These are phyloP conservation scores for Gyps fulvus DNA, from an alignment of 2,113 vertebrate species.

Conservation along the genomic window DNA sequence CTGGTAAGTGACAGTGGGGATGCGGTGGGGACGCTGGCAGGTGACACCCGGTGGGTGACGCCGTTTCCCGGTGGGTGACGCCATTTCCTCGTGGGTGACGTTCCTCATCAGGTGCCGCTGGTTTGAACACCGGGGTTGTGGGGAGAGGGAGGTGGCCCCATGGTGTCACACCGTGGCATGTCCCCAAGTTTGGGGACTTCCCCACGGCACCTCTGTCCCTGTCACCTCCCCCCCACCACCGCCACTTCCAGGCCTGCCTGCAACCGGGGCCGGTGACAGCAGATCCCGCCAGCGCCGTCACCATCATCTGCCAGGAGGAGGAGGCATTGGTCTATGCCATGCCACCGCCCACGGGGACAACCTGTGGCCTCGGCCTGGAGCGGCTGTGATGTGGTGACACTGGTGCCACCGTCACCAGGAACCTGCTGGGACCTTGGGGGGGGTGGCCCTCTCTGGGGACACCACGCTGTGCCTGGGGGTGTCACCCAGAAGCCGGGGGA, in stretches of 20 bases:
- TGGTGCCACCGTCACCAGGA: too few species aligned
- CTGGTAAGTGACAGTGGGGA: neutral
- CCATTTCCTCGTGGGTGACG: too few species aligned
- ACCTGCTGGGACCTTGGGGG: neutral
- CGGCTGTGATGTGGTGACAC: neutral
- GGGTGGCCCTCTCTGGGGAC: neutral
- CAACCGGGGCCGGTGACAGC: conserved; percentile 42
- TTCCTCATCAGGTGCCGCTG: too few species aligned
- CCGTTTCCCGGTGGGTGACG: too few species aligned
- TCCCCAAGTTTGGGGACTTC: neutral
- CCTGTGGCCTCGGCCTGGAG: neutral
- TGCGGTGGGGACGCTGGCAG: neutral
- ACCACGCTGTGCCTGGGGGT: neutral
- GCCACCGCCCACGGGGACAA: neutral
- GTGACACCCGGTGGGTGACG: neutral
- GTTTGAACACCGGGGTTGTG: too few species aligned
- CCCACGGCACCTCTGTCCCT: accelerated
- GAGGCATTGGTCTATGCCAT: conserved; percentile 67
- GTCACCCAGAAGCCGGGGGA: neutral
- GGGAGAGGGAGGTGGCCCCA: too few species aligned
- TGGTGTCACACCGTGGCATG: too few species aligned
- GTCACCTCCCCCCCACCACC: neutral
- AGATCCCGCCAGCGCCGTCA: conserved; percentile 49
- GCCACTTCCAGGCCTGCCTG: conserved; percentile 60
- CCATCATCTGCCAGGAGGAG: conserved; percentile 74